phyloP scores from a whole-genome alignment of 1,140 invertebrate species.

The Nixonia krombeini region DNA sequence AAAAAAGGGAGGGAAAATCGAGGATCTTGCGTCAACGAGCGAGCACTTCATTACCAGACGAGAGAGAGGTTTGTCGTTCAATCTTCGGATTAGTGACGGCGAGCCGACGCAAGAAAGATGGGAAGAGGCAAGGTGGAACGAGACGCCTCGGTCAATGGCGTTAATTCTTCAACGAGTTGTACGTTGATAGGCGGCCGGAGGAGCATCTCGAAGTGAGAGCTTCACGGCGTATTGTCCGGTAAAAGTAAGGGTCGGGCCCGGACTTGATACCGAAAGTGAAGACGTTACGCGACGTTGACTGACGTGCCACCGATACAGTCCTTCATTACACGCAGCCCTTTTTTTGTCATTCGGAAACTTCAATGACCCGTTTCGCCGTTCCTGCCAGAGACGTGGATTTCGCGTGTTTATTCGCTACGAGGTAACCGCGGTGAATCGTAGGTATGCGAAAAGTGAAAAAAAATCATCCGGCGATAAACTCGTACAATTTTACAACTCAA shows the following conservation, averaged over 20 bases:
- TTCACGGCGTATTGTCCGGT: no score
- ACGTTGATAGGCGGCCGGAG: slow-evolving; percentile 45
- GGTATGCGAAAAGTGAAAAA: no score
- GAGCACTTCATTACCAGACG: slow-evolving; percentile 2
- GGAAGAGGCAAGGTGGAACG: slow-evolving; percentile 31
- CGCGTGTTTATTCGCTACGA: no score
- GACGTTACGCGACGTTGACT: slow-evolving; percentile 43
- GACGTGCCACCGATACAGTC: slow-evolving; percentile 13
- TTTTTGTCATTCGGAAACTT: no score
- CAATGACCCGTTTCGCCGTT: no score
- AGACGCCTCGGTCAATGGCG: slow-evolving; percentile 52
- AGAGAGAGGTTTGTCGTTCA: slow-evolving; percentile 46
- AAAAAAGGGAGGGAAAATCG: no score
- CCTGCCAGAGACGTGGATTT: no score
- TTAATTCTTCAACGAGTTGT: slow-evolving; percentile 58
- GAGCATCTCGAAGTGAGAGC: slow-evolving; percentile 20
- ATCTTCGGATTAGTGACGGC: slow-evolving; percentile 48
- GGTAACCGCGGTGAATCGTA: no score
- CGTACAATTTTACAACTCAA: no score
- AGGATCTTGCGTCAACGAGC: background rate
- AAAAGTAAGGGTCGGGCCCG: no score
- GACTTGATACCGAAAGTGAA: slow-evolving; percentile 49
- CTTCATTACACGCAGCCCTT: no score
- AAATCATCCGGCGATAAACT: no score
- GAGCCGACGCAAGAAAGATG: slow-evolving; percentile 21